These are phyloP conservation scores for Plusia festucae DNA, from an alignment of 2,888 invertebrate species.

Conservation along the genomic window DNA sequence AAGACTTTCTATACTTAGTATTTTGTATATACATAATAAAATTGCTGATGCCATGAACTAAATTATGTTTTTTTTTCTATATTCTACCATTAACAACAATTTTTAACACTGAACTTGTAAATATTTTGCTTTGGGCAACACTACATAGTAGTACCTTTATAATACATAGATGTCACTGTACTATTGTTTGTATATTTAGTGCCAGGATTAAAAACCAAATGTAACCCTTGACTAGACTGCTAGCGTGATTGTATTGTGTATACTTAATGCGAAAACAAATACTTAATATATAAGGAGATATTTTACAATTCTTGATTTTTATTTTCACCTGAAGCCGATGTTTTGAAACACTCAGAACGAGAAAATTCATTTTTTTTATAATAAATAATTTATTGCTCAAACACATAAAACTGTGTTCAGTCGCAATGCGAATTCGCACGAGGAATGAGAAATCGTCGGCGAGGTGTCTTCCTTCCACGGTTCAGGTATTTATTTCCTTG, in stretches of 20 bases:
- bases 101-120: not conserved
- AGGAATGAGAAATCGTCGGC: too few relatives aligned
- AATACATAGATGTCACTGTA: not conserved
- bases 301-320: conserved; percentile 60
- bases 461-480: too few relatives aligned
- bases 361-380: too few relatives aligned
- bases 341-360: not conserved
- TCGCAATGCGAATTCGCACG: too few relatives aligned
- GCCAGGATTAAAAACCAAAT: conserved; percentile 62
- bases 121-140: not conserved
- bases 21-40: not conserved
- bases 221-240: conserved; percentile 57
- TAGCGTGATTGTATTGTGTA: conserved; percentile 63
- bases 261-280: conserved; percentile 71
- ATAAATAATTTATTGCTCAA: too few relatives aligned
- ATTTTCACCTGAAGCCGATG: conserved; percentile 16
- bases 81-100: not conserved
- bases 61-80: not conserved
- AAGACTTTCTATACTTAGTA: too few relatives aligned
- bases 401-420: too few relatives aligned
- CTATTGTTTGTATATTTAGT: not conserved
- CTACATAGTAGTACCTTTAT: not conserved
- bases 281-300: conserved; percentile 73
- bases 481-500: too few relatives aligned
- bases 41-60: not conserved